Evolutionary conservation across 1,140 invertebrate species (phyloP), one percentile per base, ranked within the genome.

Genomic region (Tetramorium parvispinum): DNA sequence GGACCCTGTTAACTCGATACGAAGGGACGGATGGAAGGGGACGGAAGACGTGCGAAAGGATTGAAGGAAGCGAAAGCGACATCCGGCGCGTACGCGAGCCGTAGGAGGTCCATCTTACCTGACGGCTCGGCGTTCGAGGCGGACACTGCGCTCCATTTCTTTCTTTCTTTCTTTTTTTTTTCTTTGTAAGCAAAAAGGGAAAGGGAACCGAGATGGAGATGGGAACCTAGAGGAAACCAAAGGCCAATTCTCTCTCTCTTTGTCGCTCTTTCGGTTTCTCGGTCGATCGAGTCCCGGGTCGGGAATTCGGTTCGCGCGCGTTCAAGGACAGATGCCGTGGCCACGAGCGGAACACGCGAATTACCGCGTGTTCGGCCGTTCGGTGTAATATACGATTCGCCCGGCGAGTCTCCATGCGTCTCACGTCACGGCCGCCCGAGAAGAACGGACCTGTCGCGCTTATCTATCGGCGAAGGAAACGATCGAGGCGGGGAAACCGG

Each of bases 241-340:
- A 32, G 24, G 32, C 32, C 32, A 32, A n/a, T n/a, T n/a, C 32
- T 37, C 13, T 32, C 49, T 24, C 2, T 55, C n/a, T 37, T 27
- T 27, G 49, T 7, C 61, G 18, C 6, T 66, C 32, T 24, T 16
- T 51, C 21, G 3, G 1, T 40, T 16, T 55, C 46, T 49, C 68
- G 57, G 53, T 87, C 75, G 85, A 87, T 89, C 76, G 75, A 77
- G n/a, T 43, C 51, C 40, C n/a, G 55, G 49, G 43, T 65, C 66
- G 66, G 40, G 43, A 76, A 91, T 91, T 89, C 85, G 86, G 86
- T 89, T 61, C 73, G 61, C 7, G 6, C 68, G 66, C 18, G 86
- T 90, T 92, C 91, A 93, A 92, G 91, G 91, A 88, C 89, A 86
- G 87, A 88, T 87, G 66, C 83, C 81, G 87, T 90, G 85, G 66